Conservation (phyloP, 2,113 vertebrate genomes). For the Otis tarda region DNA sequence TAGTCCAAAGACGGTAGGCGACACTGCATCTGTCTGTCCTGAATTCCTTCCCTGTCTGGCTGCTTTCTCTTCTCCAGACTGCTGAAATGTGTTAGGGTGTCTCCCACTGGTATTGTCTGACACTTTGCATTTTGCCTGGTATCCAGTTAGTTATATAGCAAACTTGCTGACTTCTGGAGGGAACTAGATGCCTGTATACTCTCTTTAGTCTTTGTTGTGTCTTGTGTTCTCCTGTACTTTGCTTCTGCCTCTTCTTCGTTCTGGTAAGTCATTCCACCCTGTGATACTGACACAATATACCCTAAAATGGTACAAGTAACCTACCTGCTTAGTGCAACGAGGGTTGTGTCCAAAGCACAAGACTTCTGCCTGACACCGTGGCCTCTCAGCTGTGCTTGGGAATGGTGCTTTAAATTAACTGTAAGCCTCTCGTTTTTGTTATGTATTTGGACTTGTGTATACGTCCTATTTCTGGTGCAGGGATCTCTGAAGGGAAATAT, state of each 20-base stretch:
- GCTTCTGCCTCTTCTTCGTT: not conserved
- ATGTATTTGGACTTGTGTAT: not conserved
- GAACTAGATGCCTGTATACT: not conserved
- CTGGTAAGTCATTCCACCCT: not conserved
- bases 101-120: conserved; percentile 28
- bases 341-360: not conserved
- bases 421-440: not conserved
- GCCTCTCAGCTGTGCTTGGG: not conserved
- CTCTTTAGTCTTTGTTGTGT: not conserved
- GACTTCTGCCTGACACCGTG: not conserved
- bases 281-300: not conserved
- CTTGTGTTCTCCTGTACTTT: not conserved
- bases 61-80: not conserved
- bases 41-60: not conserved
- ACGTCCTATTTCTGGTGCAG: not conserved
- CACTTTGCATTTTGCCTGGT: not conserved
- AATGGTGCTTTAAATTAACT: not conserved
- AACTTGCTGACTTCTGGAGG: not conserved
- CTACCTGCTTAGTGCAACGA: fast-evolving
- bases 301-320: not conserved
- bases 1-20: not conserved
- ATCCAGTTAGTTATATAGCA: not conserved
- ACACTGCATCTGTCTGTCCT: not conserved
- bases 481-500: not conserved
- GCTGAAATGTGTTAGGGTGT: not conserved